Evolutionary conservation across 2,797 vertebrate genomes (phyloP).

Genomic region (Mastacembelus armatus): DNA sequence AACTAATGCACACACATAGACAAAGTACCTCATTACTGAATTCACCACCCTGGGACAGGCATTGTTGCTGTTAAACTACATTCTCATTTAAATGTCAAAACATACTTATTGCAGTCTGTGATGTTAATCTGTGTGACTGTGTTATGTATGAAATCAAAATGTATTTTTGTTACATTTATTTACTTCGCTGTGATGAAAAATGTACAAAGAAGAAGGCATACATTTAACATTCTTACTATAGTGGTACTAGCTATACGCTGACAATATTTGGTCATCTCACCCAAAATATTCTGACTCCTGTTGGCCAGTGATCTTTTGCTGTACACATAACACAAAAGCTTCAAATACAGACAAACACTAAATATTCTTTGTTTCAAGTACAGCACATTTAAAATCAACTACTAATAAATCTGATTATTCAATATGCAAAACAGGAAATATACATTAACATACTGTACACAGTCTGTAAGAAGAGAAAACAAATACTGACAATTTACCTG

Average conservation of each 20-base stretch:
- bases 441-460: constrained; percentile 27
- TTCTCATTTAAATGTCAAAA: constrained; percentile 34
- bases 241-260: constrained; percentile 54
- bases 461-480: constrained; percentile 45
- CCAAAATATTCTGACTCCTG: constrained; percentile 45
- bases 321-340: constrained; percentile 38
- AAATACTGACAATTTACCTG: constrained; percentile 45
- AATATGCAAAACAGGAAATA: constrained; percentile 62
- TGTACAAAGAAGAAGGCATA: constrained; percentile 37
- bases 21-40: constrained; percentile 14
- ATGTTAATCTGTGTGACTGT: constrained; percentile 10
- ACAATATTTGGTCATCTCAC: constrained; percentile 77
- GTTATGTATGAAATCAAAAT: constrained; percentile 23
- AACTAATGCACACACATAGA: constrained; percentile 10
- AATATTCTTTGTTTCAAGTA: constrained; percentile 70
- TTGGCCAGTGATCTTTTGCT: constrained; percentile 31
- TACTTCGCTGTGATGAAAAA: constrained; percentile 22
- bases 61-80: constrained; percentile 6
- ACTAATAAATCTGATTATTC: constrained; percentile 12
- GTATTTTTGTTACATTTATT: constrained; percentile 37
- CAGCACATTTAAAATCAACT: constrained; percentile 43
- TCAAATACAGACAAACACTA: constrained; percentile 43
- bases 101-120: constrained; percentile 23
- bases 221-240: constrained; percentile 47
- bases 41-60: not conserved